These are phyloP conservation scores for Agrotis clavis DNA, from an alignment of 2,888 invertebrate species.

Conservation along the genomic window DNA sequence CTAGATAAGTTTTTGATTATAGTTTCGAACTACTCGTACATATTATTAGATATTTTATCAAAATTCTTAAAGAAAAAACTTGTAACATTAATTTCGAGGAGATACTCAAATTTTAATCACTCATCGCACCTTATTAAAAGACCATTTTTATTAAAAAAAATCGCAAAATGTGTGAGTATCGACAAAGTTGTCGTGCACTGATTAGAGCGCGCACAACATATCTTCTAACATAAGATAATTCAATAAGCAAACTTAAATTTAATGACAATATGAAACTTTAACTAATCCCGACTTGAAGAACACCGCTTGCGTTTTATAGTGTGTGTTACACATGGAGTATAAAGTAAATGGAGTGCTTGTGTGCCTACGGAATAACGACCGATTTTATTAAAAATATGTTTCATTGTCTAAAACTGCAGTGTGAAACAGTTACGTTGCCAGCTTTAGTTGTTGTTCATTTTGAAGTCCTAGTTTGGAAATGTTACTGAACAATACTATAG, in stretches of 20 bases:
- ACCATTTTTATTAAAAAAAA: no score
- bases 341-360: conserved; percentile 4
- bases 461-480: not conserved
- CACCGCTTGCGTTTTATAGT: conserved; percentile 73
- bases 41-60: no score
- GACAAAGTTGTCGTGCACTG: not conserved
- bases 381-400: not conserved
- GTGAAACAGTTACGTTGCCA: not conserved
- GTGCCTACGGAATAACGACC: no score
- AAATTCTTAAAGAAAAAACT: no score
- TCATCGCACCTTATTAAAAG: no score
- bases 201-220: not conserved
- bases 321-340: conserved; percentile 34
- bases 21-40: no score
- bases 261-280: conserved; percentile 54
- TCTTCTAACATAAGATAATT: conserved; percentile 19
- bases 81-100: no score
- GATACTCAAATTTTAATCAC: no score
- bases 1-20: no score
- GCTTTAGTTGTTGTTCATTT: not conserved
- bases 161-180: no score
- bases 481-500: not conserved
- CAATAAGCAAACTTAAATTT: conserved; percentile 42
- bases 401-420: not conserved
- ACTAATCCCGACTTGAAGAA: conserved; percentile 50